Evolutionary conservation across 2,113 vertebrate species (phyloP).

Genomic region (Podilymbus podiceps): DNA sequence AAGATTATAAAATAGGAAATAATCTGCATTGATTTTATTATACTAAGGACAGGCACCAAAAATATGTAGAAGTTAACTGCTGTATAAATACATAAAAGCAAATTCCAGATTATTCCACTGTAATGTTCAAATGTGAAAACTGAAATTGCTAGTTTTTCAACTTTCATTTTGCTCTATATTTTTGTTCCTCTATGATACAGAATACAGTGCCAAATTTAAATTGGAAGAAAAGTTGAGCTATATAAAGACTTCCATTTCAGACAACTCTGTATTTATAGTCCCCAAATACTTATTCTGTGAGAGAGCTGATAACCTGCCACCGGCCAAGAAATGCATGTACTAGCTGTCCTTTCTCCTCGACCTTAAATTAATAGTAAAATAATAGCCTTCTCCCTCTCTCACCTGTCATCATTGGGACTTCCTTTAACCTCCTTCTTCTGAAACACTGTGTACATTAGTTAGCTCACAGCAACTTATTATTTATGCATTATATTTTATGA

Average conservation of each 20-base stretch:
- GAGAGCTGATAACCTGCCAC: not conserved
- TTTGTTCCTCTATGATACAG: not conserved
- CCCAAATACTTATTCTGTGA: not conserved
- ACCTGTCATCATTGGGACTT: not conserved
- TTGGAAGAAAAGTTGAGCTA: not conserved
- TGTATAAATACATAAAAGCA: not conserved
- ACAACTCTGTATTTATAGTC: not conserved
- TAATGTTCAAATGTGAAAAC: not conserved
- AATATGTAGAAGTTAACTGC: not conserved
- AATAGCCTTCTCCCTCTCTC: not conserved
- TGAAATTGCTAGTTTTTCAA: not conserved
- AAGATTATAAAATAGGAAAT: not conserved
- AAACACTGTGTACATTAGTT: not conserved
- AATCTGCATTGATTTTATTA: not conserved
- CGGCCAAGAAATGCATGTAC: not conserved
- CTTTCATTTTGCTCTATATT: not conserved
- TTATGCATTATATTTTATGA: not conserved
- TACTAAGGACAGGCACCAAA: not conserved
- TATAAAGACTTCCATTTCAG: not conserved
- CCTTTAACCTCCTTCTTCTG: not conserved
- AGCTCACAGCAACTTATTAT: not conserved
- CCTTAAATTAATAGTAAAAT: not conserved
- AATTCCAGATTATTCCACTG: not conserved
- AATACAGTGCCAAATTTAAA: not conserved
- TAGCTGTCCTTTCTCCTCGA: not conserved